Evolutionary conservation across 2,113 vertebrate species (phyloP), one percentile per base, ranked within the genome.

Genomic region (Nothobranchius kuhntae): DNA sequence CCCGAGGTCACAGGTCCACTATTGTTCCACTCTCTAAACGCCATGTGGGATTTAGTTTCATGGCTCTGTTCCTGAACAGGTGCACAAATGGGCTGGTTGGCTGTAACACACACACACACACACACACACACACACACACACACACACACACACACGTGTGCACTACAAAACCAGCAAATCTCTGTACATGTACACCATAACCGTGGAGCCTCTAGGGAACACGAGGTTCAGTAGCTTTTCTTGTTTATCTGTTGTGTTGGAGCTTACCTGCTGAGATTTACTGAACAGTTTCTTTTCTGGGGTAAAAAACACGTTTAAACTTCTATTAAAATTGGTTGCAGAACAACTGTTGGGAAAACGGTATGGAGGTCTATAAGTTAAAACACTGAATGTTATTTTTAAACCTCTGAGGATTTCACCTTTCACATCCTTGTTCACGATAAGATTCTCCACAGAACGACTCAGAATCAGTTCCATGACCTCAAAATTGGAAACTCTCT

Each of bases 41-140:
- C 68, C 53, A 70, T 17, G 15, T 52, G 57, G 59, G 68, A 68
- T 64, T 79, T 79, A 0, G 53, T 77, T 80, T 52, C 59, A 77
- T 59, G 47, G 47, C 53, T 73, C 53, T 38, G 57, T 35, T 52
- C 48, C 62, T 50, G 53, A 77, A 72, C 71, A 80, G 67, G 63
- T 72, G 73, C 50, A 75, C 71, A 58, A 74, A 71, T 44, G 61
- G 14, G 44, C 56, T 67, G 11, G 46, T 60, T 61, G 50, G 53
- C 38, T 72, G 21, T 15, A 69, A 61, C 46, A 24, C 10, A 15
- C 30, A 68, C 55, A 68, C 38, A 70, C 44, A 66, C 38, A 57
- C 30, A 58, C 12, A 60, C 42, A 50, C 48, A 17, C 30, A 68
- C 46, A 38, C 38, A 71, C 54, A 60, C 21, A 60, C 42, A 50